Percentiles rank a stretch among this genome's conserved stretches.
phyloP scores from a whole-genome alignment of 2,888 invertebrate genomes.

The Coronaproctus castanopsis region DNA sequence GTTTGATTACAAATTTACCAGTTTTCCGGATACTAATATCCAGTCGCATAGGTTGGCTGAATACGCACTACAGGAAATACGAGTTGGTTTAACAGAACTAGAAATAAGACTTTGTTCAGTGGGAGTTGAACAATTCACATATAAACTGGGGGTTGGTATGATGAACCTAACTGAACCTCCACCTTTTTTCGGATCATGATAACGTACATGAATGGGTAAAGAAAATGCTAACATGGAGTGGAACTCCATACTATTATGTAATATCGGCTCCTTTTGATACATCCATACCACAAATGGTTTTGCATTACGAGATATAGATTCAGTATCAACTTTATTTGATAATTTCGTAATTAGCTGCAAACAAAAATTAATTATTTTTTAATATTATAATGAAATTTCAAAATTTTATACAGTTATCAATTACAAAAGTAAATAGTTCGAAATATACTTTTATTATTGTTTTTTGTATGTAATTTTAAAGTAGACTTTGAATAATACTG shows the following conservation, averaged over 20 bases:
- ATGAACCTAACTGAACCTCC: constrained; percentile 8
- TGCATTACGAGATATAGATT: neutral
- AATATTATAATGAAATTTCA: too few species aligned
- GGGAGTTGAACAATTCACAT: neutral
- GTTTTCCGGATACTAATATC: constrained; percentile 1
- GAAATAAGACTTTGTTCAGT: neutral
- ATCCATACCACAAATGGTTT: constrained; percentile 2
- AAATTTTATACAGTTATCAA: too few species aligned
- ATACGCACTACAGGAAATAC: constrained; percentile 3
- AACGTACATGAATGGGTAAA: constrained; percentile 4
- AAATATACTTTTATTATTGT: too few species aligned
- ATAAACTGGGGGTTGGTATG: constrained; percentile 1
- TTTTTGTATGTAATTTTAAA: too few species aligned
- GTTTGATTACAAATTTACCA: constrained; percentile 4
- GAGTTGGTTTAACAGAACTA: neutral
- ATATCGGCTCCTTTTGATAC: constrained; percentile 5
- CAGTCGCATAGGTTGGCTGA: constrained; percentile 4
- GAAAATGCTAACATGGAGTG: neutral
- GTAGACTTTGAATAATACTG: too few species aligned
- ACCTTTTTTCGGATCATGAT: constrained; percentile 9
- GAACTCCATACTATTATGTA: neutral
- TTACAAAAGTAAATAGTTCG: too few species aligned
- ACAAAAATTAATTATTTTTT: too few species aligned
- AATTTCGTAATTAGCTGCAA: constrained; percentile 1
- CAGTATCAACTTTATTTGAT: neutral